These are phyloP conservation scores for Megaustenia siamemsis DNA, from an alignment of 2,888 invertebrate species.

Conservation along the genomic window DNA sequence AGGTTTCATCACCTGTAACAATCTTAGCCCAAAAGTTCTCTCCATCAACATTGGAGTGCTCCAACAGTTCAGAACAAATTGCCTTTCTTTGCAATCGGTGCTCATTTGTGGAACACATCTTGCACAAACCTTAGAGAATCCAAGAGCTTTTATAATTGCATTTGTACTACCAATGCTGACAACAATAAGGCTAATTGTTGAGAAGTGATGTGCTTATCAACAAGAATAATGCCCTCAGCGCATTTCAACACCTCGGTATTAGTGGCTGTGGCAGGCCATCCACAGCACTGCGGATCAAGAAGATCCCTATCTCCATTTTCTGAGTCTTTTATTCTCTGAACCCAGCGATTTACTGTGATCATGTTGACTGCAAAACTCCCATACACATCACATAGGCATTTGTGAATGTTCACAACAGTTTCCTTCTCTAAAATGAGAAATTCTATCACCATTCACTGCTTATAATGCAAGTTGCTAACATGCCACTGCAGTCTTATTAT, in stretches of 20 bases:
- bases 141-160: neutral
- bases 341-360: too few relatives aligned
- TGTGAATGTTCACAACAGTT: too few relatives aligned
- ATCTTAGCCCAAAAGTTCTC: neutral
- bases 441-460: too few relatives aligned
- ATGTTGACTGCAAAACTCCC: neutral
- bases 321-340: slow-evolving; percentile 15
- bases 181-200: slow-evolving; percentile 6
- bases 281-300: slow-evolving; percentile 9
- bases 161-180: slow-evolving; percentile 15
- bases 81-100: slow-evolving; percentile 25
- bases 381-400: neutral
- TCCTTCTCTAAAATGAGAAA: too few relatives aligned
- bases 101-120: slow-evolving; percentile 15
- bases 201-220: neutral
- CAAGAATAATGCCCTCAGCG: neutral
- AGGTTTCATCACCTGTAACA: neutral
- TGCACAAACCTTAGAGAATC: slow-evolving; percentile 11
- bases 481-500: too few relatives aligned
- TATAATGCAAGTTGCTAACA: too few relatives aligned
- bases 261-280: neutral
- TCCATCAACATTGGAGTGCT: neutral
- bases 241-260: slow-evolving; percentile 9
- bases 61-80: slow-evolving; percentile 1
- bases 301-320: slow-evolving; percentile 14